Conservation (phyloP, 2,797 vertebrate species). For the Myotis daubentonii region DNA sequence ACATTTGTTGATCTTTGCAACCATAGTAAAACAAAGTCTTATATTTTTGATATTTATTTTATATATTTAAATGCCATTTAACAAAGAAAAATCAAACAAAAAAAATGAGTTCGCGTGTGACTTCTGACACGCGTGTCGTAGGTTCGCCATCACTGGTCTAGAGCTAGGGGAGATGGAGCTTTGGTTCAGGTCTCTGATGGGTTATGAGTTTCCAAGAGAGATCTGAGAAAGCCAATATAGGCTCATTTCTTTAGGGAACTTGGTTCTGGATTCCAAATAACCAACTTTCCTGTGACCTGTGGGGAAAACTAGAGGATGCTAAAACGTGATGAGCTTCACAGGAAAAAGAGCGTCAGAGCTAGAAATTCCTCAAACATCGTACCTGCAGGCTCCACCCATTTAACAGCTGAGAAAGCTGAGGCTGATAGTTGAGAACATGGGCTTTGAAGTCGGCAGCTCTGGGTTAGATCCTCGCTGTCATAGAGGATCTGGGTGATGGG, state of each 20-base stretch:
- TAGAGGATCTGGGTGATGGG: background rate
- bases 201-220: background rate
- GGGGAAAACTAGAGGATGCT: background rate
- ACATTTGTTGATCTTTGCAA: too few species aligned
- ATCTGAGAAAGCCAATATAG: background rate
- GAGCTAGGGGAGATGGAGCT: background rate
- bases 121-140: too few species aligned
- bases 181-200: background rate
- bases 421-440: background rate
- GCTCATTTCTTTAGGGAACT: background rate
- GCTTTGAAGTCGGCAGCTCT: background rate
- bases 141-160: background rate
- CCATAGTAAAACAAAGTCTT: too few species aligned
- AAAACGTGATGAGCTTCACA: background rate
- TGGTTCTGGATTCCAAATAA: background rate
- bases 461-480: background rate
- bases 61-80: too few species aligned
- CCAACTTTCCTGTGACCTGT: background rate
- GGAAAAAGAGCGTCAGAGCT: background rate
- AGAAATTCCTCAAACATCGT: background rate
- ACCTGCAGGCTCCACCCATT: background rate
- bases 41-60: too few species aligned
- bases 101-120: too few species aligned
- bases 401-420: background rate
- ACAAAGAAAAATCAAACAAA: too few species aligned